Base-by-base conservation (phyloP, 1,140 invertebrate species). In the Ceratosolen solmsi region DNA sequence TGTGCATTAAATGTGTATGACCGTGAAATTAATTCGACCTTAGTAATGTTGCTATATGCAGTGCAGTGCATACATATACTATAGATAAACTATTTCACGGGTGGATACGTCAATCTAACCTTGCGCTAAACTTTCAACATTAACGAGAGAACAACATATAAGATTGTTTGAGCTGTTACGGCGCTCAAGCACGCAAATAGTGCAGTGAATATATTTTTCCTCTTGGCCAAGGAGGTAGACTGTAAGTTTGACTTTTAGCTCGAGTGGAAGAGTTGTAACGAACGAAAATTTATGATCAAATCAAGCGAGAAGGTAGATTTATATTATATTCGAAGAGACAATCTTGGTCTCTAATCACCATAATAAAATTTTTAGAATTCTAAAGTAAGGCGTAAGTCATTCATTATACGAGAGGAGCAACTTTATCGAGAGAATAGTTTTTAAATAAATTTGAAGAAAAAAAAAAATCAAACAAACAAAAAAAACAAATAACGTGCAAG, bases 121-220 rank as follows among this genome's bases (percentile, higher is more conserved):
- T 77, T 77, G 73, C n/a, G 36, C 74, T 38, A 33, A 15, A 27
- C 56, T 56, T 27, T 36, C n/a, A 5, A 1, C 20, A 49, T 25
- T 68, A 77, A 77, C 75, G 65, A 77, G 75, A 68, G 60, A 77
- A 77, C 75, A 77, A 68, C 75, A 49, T 77, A 77, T 68, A 65
- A 77, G 46, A 77, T 77, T 68, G 38, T 41, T 9, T 9, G 75
- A 46, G 22, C 4, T 33, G 33, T 79, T 79, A 79, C n/a, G 63
- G 22, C 36, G n/a, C 1, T 20, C 1, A 41, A 36, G 56, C 56
- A 54, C 63, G 76, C 76, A 51, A 79, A 30, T 22, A 41, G 22
- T 25, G 49, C 2, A 30, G 3, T 49, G 38, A 49, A 71, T 25
- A 25, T 49, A n/a, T 38, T 68, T 68, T 65, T 65, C 3, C 9